Evolutionary conservation across 1,140 invertebrate genomes (phyloP).

Genomic region (Varroa destructor): DNA sequence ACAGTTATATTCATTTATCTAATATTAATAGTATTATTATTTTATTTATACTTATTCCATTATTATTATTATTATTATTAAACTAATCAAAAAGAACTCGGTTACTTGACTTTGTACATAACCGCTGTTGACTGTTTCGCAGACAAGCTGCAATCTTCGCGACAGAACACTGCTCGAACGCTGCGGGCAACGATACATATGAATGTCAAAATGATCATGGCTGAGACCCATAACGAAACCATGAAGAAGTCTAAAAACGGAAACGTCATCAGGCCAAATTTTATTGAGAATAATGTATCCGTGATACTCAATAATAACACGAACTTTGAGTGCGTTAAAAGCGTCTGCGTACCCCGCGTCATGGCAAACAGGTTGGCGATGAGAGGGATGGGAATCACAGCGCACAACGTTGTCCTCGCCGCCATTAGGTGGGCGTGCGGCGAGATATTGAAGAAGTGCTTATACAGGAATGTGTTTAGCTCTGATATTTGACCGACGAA

Average conservation of each 20-base stretch:
- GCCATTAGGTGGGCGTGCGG: slow-evolving; percentile 24
- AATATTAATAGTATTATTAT: no score
- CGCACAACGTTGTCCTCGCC: slow-evolving; percentile 21
- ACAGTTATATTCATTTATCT: no score
- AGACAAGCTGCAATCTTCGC: no score
- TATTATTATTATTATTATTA: no score
- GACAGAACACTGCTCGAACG: background rate
- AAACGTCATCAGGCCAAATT: slow-evolving; percentile 19
- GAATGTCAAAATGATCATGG: slow-evolving; percentile 3
- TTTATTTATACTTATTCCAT: no score
- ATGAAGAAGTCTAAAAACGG: slow-evolving; percentile 9
- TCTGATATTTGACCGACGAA: slow-evolving; percentile 19
- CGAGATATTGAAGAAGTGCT: slow-evolving; percentile 10
- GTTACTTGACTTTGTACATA: no score
- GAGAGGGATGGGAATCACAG: slow-evolving; percentile 1
- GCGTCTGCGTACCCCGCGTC: background rate
- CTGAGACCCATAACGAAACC: slow-evolving; percentile 3
- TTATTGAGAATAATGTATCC: slow-evolving; percentile 12
- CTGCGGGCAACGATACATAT: slow-evolving; percentile 3
- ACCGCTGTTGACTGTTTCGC: no score
- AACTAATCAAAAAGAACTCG: no score
- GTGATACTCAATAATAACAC: slow-evolving; percentile 5
- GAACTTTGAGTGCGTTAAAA: background rate
- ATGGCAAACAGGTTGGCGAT: slow-evolving; percentile 27
- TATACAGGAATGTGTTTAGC: slow-evolving; percentile 22